phyloP scores from a whole-genome alignment of 2,797 vertebrate species.

The Odontamblyopus rebecca region DNA sequence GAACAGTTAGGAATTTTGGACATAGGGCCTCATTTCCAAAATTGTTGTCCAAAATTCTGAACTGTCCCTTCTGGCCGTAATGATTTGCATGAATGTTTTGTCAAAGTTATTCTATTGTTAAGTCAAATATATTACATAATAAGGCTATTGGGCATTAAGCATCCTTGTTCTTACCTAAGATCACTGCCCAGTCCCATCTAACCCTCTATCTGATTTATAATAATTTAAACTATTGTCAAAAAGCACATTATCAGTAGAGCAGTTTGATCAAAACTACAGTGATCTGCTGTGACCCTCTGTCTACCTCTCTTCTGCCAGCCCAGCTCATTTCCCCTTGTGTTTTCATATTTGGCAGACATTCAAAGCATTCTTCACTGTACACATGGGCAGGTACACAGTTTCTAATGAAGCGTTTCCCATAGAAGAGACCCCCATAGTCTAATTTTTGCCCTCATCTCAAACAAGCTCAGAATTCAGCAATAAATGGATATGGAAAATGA shows the following conservation, averaged over 20 bases:
- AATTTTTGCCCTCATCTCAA: too few species aligned
- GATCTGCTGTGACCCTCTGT: slow-evolving; percentile 33
- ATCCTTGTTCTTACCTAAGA: background rate
- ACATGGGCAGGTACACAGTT: slow-evolving; percentile 21
- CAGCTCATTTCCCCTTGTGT: slow-evolving; percentile 38
- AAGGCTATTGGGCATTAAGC: background rate
- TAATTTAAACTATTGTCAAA: slow-evolving; percentile 12
- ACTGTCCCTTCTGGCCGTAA: too few species aligned
- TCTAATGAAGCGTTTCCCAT: background rate
- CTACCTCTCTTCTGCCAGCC: slow-evolving; percentile 18
- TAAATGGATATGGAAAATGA: too few species aligned
- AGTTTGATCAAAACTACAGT: slow-evolving; percentile 1
- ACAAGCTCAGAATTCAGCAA: too few species aligned
- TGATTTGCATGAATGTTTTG: too few species aligned
- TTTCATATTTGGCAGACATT: slow-evolving; percentile 51
- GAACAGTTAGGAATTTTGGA: too few species aligned
- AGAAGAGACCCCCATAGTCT: too few species aligned
- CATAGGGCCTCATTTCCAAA: too few species aligned
- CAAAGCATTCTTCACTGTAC: slow-evolving; percentile 48
- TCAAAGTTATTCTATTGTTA: background rate
- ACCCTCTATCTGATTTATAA: slow-evolving; percentile 10
- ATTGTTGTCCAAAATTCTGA: too few species aligned
- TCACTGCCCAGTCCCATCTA: background rate
- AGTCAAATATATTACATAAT: background rate
- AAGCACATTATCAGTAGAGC: slow-evolving; percentile 4